A percentile compares a stretch with the other conserved stretches of the same genome.
Conservation (phyloP, 1,140 invertebrate species). For the Neodiprion lecontei region DNA sequence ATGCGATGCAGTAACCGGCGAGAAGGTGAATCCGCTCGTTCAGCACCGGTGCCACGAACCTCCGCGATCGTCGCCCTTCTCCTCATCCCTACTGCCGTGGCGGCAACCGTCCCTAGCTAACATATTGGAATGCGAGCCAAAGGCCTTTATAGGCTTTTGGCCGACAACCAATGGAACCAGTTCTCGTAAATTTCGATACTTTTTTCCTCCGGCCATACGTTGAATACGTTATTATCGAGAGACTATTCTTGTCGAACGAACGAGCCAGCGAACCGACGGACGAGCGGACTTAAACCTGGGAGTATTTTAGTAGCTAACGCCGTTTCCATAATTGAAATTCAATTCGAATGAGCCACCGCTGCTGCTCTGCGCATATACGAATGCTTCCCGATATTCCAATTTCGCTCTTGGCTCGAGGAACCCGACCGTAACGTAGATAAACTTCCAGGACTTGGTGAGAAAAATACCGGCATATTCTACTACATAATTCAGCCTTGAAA, state of each 20-base stretch:
- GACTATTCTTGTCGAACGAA: background rate
- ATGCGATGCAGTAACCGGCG: background rate
- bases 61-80: too few species aligned
- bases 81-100: background rate
- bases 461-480: background rate
- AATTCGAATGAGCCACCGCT: conserved; percentile 5
- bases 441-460: background rate
- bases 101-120: background rate
- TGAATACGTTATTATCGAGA: conserved; percentile 14
- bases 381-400: background rate
- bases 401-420: background rate
- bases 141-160: conserved; percentile 15
- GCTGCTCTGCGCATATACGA: background rate
- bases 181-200: conserved; percentile 13
- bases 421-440: background rate
- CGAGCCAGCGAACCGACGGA: background rate
- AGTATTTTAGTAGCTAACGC: conserved; percentile 1
- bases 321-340: conserved; percentile 7
- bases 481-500: background rate
- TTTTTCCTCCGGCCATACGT: background rate
- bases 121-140: conserved; percentile 2
- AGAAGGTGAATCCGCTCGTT: too few species aligned
- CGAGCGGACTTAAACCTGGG: background rate
- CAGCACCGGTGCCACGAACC: too few species aligned
- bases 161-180: conserved; percentile 11